Evolutionary conservation across 2,797 vertebrate species (phyloP).

Genomic region (Aselliscus stoliczkanus): DNA sequence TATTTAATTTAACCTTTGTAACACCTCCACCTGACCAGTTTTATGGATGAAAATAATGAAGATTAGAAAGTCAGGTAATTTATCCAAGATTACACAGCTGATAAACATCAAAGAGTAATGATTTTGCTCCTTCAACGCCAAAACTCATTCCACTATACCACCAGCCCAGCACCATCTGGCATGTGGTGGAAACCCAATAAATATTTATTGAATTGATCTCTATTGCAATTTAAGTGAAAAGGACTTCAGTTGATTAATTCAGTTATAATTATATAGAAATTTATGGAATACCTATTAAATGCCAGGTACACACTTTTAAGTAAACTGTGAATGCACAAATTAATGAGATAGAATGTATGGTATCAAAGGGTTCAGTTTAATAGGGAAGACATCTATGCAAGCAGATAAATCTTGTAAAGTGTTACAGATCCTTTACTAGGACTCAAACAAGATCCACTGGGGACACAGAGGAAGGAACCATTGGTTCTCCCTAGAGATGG

Average conservation of each 20-base stretch:
- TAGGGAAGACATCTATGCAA: not conserved
- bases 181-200: not conserved
- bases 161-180: not conserved
- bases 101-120: conserved; percentile 14
- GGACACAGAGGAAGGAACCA: not conserved
- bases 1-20: conserved; percentile 4
- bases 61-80: conserved; percentile 22
- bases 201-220: not conserved
- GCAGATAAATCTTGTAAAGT: not conserved
- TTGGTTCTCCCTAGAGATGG: not conserved
- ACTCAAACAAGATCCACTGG: not conserved
- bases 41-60: conserved; percentile 20
- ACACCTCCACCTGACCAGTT: not conserved
- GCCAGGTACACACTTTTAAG: not conserved
- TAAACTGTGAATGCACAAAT: not conserved
- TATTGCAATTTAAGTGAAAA: conserved; percentile 33
- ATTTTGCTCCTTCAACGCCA: not conserved
- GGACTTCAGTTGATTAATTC: not conserved
- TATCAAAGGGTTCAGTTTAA: not conserved
- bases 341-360: not conserved
- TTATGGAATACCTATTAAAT: conserved; percentile 19
- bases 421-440: not conserved
- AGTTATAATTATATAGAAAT: not conserved
- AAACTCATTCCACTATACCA: not conserved
- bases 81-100: conserved; percentile 13